These are phyloP conservation scores for Molorchus minor DNA, from an alignment of 2,888 invertebrate species.

Conservation along the genomic window DNA sequence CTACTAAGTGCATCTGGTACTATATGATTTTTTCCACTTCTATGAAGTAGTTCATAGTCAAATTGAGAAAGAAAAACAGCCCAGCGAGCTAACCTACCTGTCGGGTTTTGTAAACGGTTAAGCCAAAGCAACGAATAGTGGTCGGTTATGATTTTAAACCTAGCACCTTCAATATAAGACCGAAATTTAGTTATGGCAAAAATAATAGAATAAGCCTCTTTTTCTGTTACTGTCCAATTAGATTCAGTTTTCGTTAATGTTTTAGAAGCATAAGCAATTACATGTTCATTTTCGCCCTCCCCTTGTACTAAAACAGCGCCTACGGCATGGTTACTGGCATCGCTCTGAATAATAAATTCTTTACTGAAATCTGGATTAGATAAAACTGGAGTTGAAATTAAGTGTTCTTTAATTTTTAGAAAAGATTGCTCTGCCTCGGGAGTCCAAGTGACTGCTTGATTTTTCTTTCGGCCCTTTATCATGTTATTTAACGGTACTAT, in stretches of 20 bases:
- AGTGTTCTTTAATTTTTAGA: conserved; percentile 34
- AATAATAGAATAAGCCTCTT: conserved; percentile 31
- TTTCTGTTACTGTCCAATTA: conserved; percentile 32
- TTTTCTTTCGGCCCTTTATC: conserved; percentile 38
- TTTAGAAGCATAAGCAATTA: conserved; percentile 35
- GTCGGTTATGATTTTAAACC: conserved; percentile 46
- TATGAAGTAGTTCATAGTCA: not conserved
- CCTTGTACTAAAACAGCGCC: not conserved
- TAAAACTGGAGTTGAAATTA: conserved; percentile 25
- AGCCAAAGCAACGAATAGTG: conserved; percentile 44
- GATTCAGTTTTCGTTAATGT: conserved; percentile 21
- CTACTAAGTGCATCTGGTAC: not conserved
- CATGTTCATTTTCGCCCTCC: conserved; percentile 16
- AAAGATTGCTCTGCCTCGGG: conserved; percentile 40
- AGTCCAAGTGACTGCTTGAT: conserved; percentile 36
- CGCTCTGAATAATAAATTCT: conserved; percentile 5
- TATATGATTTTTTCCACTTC: not conserved
- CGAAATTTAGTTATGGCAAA: conserved; percentile 35
- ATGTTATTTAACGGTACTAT: conserved; percentile 41
- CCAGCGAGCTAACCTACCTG: conserved; percentile 45
- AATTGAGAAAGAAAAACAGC: conserved; percentile 2
- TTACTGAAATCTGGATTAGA: conserved; percentile 15
- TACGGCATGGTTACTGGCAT: not conserved
- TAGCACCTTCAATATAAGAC: conserved; percentile 38
- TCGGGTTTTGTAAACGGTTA: conserved; percentile 42